Base-by-base conservation (phyloP, 2,113 vertebrate genomes). In the Lophochroa leadbeateri region DNA sequence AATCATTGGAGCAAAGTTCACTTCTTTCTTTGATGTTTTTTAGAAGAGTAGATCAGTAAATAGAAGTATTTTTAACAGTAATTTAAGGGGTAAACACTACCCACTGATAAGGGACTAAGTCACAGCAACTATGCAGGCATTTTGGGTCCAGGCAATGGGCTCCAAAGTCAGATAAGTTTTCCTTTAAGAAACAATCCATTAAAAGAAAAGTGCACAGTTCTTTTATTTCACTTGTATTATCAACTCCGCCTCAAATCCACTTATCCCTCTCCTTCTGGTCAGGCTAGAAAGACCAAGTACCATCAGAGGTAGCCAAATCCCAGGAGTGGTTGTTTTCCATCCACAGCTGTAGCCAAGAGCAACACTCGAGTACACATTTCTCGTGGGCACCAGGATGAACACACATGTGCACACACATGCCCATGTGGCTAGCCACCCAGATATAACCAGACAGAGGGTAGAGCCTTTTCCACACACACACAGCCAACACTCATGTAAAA, bases 351-450 rank as follows among this genome's bases (percentile, higher is more conserved):
- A 75, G n/a, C 23, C 49, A 58, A 17, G 3, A 55, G 53, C 0
- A 3, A 74, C 39, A 25, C 31, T 35, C 31, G 49, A 68, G 27
- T 37, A 35, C 2, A 9, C 14, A 49, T 58, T 58, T 19, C 7
- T 31, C 39, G 44, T 25, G 39, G 37, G 24, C 31, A 46, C 3
- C 8, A 23, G 21, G 33, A 33, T 29, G 41, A 18, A 25, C 16
- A 33, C 5, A 35, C 8, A 21, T 0, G 0, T 13, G 19, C 23
- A 52, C 37, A 10, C 0, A 0, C 50, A 28, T 28, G 7, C 5
- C 17, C 53, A n/a, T 0, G 2, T 18, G 47, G 12, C 11, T 21
- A 8, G 14, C 52, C 33, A 37, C 8, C 2, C 20, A 33, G 10
- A 47, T 41, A 3, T 37, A 37, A 52, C 14, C 17, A 43, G 29